Base-by-base conservation (phyloP, 2,113 vertebrate species). In the Engraulis encrasicolus region DNA sequence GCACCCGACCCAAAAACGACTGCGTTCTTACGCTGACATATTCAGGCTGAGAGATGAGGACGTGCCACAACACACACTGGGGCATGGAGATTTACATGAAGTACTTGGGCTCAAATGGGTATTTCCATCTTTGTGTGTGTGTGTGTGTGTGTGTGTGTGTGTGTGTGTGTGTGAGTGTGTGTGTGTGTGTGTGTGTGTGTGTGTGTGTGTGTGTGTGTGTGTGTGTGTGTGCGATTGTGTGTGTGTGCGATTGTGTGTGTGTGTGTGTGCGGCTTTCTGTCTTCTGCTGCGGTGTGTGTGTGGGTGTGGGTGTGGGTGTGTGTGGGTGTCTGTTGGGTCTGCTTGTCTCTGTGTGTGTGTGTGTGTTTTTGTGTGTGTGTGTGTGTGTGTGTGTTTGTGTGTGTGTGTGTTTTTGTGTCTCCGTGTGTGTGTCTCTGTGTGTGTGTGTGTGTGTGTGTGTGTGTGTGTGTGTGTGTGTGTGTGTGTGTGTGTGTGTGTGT, bases 161-260 rank as follows among this genome's bases (percentile, higher is more conserved):
- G 36, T 34, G 71, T 52, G 71, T 2, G 17, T 12, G 2, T 78
- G 50, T 48, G 61, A 34, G 79, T 58, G 49, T 81, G 82, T 86
- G 58, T 74, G 36, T 50, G 54, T 17, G 38, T n/a, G n/a, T 66
- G 23, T 6, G 6, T 85, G 54, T 83, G 78, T 89, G 79, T 54
- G 23, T 91, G 20, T 78, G 23, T 50, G 36, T 34, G 71, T 52
- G 71, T 2, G 17, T 12, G 2, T 78, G 50, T 48, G 61, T 45
- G 79, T 58, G 49, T 81, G 82, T 86, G 58, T 74, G 36, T 50
- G 54, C 9, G 38, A 15, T n/a, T 66, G 23, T 6, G 6, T 85
- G 54, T 83, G 78, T 89, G 79, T 54, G 23, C n/a, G n/a, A n/a
- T n/a, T 61, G 20, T 78, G 23, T 50, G 36, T 34, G 71, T 52